A percentile compares a stretch with the other conserved stretches of the same genome.
Conservation (phyloP, 92 coral and sea anemone species). For the Epizoanthus ramosus region DNA sequence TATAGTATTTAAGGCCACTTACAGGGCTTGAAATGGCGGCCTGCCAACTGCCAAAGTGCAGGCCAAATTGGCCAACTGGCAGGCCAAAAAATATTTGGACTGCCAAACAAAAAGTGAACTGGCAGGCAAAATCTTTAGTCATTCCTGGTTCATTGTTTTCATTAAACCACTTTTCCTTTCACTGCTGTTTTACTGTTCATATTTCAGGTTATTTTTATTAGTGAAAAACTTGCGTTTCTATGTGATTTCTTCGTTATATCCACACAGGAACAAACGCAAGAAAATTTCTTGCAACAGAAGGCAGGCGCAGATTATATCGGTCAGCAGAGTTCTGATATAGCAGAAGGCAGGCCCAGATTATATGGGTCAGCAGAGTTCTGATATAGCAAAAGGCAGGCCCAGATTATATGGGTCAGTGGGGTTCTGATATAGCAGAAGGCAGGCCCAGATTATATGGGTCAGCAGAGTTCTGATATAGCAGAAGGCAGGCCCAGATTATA, state of each 20-base stretch:
- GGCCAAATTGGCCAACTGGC: conserved; percentile 6
- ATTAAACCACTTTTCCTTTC: not conserved
- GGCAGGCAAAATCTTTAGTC: not conserved
- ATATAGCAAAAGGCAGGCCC: no score
- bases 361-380: no score
- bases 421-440: not conserved
- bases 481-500: no score
- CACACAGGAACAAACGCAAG: not conserved
- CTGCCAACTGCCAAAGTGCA: not conserved
- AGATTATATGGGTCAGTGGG: no score
- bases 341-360: no score
- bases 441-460: not conserved
- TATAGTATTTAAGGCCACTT: no score
- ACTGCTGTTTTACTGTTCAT: not conserved
- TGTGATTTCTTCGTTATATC: not conserved
- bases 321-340: no score
- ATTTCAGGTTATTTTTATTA: not conserved
- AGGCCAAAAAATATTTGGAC: conserved; percentile 1
- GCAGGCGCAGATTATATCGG: not conserved
- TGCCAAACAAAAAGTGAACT: not conserved
- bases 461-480: no score
- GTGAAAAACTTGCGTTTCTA: no score
- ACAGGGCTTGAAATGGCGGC: not conserved
- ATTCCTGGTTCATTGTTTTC: not conserved
- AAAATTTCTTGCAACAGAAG: not conserved